Base-by-base conservation (phyloP, 2,888 invertebrate species). In the Netelia virgata region DNA sequence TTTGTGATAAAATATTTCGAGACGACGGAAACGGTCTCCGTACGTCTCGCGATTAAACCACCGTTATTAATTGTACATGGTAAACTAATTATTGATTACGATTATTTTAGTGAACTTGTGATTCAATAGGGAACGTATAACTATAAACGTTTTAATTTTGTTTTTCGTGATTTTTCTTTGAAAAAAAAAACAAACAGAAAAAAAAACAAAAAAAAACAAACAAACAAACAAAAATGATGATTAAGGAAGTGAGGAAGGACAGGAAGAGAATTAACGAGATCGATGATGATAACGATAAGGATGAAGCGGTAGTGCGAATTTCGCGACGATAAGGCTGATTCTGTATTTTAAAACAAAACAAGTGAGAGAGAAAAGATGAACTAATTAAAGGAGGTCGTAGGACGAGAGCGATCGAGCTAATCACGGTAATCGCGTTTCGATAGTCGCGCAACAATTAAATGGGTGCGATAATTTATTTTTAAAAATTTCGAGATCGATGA, bases 251-350 rank as follows among this genome's bases (percentile, higher is more conserved):
- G 88, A 86, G 81, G 59, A 70, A 84, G 55, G 78, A 83, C 80
- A 82, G 68, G 78, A 81, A 61, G 74, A 83, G 28, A 28, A 28
- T 28, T 28, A 28, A 28, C 63, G 57, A 53, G 59, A 76, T 77
- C 63, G 84, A 70, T 63, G 84, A 85, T 59, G 68, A 79, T 72
- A 83, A 85, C 53, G 63, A 79, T 72, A 83, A 84, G 66, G 83
- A 83, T 73, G 69, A 84, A 85, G 85, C 81, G 86, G 82, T 85
- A 86, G 69, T 69, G 82, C 78, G 81, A 84, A 64, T 59, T 73
- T 82, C 79, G 85, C 84, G 84, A 89, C 86, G 86, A 90, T 90
- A 92, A 92, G 92, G 92, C 92, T 92, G 92, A 92, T 92, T 91
- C 90, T 90, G 88, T 90, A 91, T 91, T 91, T 90, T 91, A 47